A percentile compares a stretch with the other conserved stretches of the same genome.
Conservation (phyloP, 2,113 vertebrate genomes). For the Chamaetylas fuelleborni region DNA sequence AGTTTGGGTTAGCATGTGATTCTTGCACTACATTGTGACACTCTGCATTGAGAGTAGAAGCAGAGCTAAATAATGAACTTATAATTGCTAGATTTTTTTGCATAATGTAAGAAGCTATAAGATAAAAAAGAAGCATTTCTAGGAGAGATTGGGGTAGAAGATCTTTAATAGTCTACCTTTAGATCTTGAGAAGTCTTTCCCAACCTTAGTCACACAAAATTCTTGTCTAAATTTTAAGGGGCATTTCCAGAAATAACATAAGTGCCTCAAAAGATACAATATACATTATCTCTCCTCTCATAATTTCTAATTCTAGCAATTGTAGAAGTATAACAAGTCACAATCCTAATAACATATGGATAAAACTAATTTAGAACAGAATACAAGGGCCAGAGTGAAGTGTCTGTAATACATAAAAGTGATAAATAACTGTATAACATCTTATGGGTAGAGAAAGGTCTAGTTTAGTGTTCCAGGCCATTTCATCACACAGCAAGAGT, state of each 20-base stretch:
- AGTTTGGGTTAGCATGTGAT: neutral
- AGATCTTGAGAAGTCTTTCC: neutral
- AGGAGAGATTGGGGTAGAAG: neutral
- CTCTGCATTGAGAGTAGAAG: neutral
- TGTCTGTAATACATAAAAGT: neutral
- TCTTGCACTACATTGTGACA: neutral
- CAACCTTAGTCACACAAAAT: neutral
- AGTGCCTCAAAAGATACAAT: neutral
- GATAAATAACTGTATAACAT: neutral
- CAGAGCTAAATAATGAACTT: neutral
- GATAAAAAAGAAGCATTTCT: neutral
- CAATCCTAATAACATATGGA: neutral
- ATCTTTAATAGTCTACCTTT: neutral
- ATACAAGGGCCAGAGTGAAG: neutral
- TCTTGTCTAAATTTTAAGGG: neutral
- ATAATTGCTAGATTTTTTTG: neutral
- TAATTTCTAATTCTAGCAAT: neutral
- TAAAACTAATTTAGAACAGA: neutral
- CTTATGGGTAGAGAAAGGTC: neutral
- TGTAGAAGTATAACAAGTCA: neutral
- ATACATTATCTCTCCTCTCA: neutral
- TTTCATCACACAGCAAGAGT: neutral
- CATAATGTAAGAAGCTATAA: neutral
- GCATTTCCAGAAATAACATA: fast-evolving
- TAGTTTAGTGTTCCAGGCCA: neutral